phyloP scores from a whole-genome alignment of 2,888 invertebrate species.

The Brenthis ino region DNA sequence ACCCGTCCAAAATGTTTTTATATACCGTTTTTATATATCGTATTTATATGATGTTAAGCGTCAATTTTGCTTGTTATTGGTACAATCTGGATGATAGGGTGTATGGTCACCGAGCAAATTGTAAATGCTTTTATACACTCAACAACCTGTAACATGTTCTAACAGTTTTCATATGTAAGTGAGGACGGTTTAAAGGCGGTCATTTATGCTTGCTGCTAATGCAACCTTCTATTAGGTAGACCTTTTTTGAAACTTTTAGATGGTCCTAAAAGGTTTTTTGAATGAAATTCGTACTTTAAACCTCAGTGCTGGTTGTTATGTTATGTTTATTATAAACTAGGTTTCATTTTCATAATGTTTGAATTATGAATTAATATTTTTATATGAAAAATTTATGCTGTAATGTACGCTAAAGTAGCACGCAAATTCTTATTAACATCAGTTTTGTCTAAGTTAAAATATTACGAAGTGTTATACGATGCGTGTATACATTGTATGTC shows the following conservation, averaged over 20 bases:
- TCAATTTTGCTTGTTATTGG: slow-evolving; percentile 3
- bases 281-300: too few species aligned
- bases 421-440: too few species aligned
- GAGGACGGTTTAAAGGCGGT: slow-evolving; percentile 22
- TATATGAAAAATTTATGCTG: too few species aligned
- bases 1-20: background rate
- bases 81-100: background rate
- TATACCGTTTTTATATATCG: background rate
- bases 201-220: slow-evolving; percentile 4
- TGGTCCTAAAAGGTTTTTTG: too few species aligned
- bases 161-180: slow-evolving; percentile 35
- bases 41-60: slow-evolving; percentile 8
- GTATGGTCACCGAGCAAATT: slow-evolving; percentile 42
- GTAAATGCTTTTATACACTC: slow-evolving; percentile 43
- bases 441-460: too few species aligned
- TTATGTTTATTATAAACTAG: too few species aligned
- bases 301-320: too few species aligned
- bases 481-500: too few species aligned
- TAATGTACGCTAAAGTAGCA: too few species aligned
- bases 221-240: slow-evolving; percentile 9
- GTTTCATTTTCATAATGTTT: too few species aligned
- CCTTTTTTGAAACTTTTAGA: slow-evolving; percentile 12
- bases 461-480: too few species aligned
- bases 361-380: too few species aligned
- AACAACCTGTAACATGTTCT: slow-evolving; percentile 42